These are phyloP conservation scores for Bos taurus DNA, from an alignment of 2,113 vertebrate genomes.

Conservation along the genomic window ARS-UCD2.0 NC_037338.1:30514001-30514500, in stretches of 20 bases:
- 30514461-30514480: not conserved
- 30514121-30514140: not conserved
- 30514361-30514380: not conserved
- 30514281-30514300: not conserved
- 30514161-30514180: not conserved
- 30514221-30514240: not conserved
- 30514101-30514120: not conserved
- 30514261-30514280: not conserved
- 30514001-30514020: conserved; percentile 16
- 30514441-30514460: not conserved
- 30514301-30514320: not conserved
- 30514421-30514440: not conserved
- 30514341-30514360: not conserved
- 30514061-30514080: not conserved
- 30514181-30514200: not conserved
- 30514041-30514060: conserved; percentile 16
- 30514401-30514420: not conserved
- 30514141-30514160: not conserved
- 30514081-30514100: not conserved
- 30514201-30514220: not conserved
- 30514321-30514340: not conserved
- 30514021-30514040: not conserved
- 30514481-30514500: not conserved
- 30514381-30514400: not conserved
- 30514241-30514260: not conserved